Conservation (phyloP, 2,113 vertebrate species). For the Prinia subflava region DNA sequence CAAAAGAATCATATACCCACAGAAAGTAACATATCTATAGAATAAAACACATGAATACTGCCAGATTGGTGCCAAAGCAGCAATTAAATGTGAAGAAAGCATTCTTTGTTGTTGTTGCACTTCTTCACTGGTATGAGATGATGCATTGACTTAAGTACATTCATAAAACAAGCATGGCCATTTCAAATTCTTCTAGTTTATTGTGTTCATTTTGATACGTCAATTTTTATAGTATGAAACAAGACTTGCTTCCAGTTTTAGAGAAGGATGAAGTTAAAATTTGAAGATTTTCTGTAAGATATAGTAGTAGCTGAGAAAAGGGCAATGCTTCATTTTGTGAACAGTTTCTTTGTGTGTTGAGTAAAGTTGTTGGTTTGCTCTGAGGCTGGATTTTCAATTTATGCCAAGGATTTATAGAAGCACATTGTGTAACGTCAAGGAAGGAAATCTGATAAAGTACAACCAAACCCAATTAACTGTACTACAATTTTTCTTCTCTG, state of each 20-base stretch:
- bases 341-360: not conserved
- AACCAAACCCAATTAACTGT: not conserved
- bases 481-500: not conserved
- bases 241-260: not conserved
- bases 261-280: not conserved
- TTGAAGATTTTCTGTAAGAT: not conserved
- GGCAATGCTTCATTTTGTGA: not conserved
- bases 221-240: not conserved
- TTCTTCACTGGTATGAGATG: not conserved
- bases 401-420: not conserved
- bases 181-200: not conserved
- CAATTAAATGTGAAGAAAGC: not conserved
- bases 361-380: not conserved
- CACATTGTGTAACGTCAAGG: not conserved
- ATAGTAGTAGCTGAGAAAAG: not conserved
- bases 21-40: not conserved
- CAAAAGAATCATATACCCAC: not conserved
- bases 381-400: not conserved
- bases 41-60: not conserved
- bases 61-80: not conserved
- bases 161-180: not conserved
- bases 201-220: not conserved
- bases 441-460: not conserved
- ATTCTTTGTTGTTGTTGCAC: not conserved
- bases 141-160: not conserved